A percentile compares a stretch with the other conserved stretches of the same genome.
phyloP scores from a whole-genome alignment of 2,888 invertebrate species.

The Napeogenes inachia region DNA sequence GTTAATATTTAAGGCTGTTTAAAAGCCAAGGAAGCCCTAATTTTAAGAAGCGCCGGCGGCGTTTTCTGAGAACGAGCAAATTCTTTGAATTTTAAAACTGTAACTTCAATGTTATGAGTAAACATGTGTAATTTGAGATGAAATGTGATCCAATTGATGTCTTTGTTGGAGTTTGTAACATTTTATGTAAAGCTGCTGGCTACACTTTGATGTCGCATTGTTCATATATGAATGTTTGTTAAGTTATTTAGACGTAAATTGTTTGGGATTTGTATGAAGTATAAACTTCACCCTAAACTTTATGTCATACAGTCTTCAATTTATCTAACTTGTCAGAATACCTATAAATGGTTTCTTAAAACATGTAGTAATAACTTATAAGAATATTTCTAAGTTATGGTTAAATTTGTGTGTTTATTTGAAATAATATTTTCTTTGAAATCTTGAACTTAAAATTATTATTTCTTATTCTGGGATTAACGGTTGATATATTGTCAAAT shows the following conservation, averaged over 20 bases:
- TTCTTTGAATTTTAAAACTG: constrained; percentile 29
- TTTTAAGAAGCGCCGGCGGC: constrained; percentile 25
- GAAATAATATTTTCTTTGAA: no score
- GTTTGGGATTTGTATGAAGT: constrained; percentile 12
- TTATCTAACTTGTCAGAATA: not conserved
- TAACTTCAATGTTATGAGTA: constrained; percentile 44
- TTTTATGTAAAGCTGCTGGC: constrained; percentile 66
- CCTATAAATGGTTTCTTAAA: no score
- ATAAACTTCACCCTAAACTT: not conserved
- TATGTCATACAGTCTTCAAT: not conserved
- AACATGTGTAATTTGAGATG: constrained; percentile 69
- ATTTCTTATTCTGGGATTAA: no score
- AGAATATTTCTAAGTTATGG: no score
- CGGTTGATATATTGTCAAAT: no score
- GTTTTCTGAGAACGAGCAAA: constrained; percentile 32
- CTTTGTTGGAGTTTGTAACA: constrained; percentile 64
- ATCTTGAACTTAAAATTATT: not conserved
- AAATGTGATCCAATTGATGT: constrained; percentile 74
- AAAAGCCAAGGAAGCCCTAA: constrained; percentile 9
- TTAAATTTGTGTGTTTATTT: no score
- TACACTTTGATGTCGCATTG: constrained; percentile 57
- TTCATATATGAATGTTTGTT: constrained; percentile 31
- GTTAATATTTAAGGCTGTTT: not conserved
- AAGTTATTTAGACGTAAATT: constrained; percentile 12
- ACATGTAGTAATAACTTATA: no score